A percentile compares a stretch with the other conserved stretches of the same genome.
These are phyloP conservation scores for Euura lappo DNA, from an alignment of 1,140 invertebrate genomes.

Conservation along the genomic window DNA sequence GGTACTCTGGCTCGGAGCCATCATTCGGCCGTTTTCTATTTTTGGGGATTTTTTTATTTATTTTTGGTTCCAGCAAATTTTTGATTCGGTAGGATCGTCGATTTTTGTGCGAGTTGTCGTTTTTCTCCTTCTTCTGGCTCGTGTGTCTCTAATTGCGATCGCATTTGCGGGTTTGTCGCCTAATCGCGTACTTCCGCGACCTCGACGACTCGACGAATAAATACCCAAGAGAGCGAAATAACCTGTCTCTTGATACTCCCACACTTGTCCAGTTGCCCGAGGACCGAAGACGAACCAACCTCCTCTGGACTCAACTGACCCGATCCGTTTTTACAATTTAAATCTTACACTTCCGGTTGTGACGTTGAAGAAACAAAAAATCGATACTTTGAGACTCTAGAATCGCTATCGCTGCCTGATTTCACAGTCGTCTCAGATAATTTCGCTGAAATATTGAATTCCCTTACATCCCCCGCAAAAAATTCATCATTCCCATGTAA, in stretches of 20 bases:
- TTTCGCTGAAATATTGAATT: no score
- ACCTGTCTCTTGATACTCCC: background rate
- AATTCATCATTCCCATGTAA: no score
- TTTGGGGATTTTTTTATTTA: slow-evolving; percentile 16
- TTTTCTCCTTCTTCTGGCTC: background rate
- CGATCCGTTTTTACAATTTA: background rate
- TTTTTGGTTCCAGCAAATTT: background rate
- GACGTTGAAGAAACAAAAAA: no score
- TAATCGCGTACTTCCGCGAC: slow-evolving; percentile 41
- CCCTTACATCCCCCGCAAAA: no score
- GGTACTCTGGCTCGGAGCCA: slow-evolving; percentile 10
- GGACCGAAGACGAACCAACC: background rate
- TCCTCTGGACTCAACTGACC: background rate
- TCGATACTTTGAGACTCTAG: no score
- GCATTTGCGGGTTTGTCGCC: slow-evolving; percentile 10
- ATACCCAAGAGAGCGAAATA: no score
- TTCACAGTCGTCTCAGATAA: no score
- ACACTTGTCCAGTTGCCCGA: background rate
- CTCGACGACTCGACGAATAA: slow-evolving; percentile 4
- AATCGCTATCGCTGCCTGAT: no score
- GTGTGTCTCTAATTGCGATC: slow-evolving; percentile 24
- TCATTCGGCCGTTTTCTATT: slow-evolving; percentile 8
- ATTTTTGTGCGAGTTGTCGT: background rate
- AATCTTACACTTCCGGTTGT: no score
- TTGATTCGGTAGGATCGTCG: background rate